These are phyloP conservation scores for Cyclina sinensis DNA, from an alignment of 1,140 invertebrate species.

Conservation along the genomic window DNA sequence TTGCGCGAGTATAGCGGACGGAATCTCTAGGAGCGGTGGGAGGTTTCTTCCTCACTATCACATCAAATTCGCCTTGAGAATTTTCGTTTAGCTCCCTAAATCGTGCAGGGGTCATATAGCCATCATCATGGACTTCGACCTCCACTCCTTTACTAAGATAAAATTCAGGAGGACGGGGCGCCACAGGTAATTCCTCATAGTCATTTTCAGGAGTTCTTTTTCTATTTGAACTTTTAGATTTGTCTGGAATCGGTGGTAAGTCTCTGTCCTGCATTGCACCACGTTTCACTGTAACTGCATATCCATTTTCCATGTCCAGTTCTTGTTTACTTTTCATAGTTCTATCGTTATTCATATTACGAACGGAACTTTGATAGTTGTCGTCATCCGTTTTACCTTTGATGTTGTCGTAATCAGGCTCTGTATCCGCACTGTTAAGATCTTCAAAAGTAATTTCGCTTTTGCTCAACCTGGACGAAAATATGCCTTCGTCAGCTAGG, in stretches of 20 bases:
- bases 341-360: background rate
- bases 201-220: conserved; percentile 75
- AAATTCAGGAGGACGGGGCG: conserved; percentile 75
- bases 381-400: background rate
- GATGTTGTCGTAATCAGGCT: conserved; percentile 46
- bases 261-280: conserved; percentile 76
- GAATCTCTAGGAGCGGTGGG: conserved; percentile 72
- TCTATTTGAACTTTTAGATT: conserved; percentile 10
- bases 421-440: conserved; percentile 72
- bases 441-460: conserved; percentile 81
- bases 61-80: conserved; percentile 61
- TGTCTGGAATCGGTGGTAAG: conserved; percentile 80
- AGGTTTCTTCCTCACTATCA: conserved; percentile 72
- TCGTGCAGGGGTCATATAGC: conserved; percentile 81
- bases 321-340: conserved; percentile 27
- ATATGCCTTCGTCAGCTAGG: conserved; percentile 80
- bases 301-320: conserved; percentile 46
- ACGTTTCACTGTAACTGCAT: conserved; percentile 31
- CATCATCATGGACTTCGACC: conserved; percentile 70
- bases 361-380: background rate
- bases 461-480: conserved; percentile 79
- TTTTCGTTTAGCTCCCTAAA: conserved; percentile 64
- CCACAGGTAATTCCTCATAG: conserved; percentile 82
- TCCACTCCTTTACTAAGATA: conserved; percentile 1
- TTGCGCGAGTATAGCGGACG: conserved; percentile 50